Conservation (phyloP, 2,888 invertebrate species). For the Oligia fasciuncula region DNA sequence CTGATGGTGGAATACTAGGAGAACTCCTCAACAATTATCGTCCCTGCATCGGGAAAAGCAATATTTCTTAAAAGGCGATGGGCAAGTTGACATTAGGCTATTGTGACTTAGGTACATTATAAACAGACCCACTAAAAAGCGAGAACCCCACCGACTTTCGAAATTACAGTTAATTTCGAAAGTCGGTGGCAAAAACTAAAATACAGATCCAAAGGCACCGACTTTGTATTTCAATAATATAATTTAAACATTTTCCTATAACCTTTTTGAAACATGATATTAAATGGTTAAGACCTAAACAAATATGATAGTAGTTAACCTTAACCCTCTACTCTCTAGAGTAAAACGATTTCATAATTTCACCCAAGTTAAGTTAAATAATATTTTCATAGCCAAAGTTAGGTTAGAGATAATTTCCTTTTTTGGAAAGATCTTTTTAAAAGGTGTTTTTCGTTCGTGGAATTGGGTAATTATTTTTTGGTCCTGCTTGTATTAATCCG, state of each 20-base stretch:
- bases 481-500: constrained; percentile 1
- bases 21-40: too few species aligned
- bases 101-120: too few species aligned
- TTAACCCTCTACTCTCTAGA: too few species aligned
- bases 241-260: neutral
- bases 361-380: neutral
- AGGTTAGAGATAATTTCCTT: neutral
- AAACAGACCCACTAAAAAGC: too few species aligned
- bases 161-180: too few species aligned
- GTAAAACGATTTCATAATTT: neutral
- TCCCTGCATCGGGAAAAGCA: too few species aligned
- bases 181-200: too few species aligned
- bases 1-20: too few species aligned
- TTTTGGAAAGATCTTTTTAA: neutral
- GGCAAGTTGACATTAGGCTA: too few species aligned
- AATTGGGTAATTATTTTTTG: constrained; percentile 15
- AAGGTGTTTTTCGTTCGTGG: neutral
- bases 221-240: neutral
- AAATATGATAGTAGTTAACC: neutral
- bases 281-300: constrained; percentile 4
- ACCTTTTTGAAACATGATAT: constrained; percentile 6
- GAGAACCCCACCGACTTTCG: too few species aligned
- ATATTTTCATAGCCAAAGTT: neutral
- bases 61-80: too few species aligned
- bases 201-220: too few species aligned